Conservation (phyloP, 2,113 vertebrate species). For the Poeciliopsis occidentalis region DNA sequence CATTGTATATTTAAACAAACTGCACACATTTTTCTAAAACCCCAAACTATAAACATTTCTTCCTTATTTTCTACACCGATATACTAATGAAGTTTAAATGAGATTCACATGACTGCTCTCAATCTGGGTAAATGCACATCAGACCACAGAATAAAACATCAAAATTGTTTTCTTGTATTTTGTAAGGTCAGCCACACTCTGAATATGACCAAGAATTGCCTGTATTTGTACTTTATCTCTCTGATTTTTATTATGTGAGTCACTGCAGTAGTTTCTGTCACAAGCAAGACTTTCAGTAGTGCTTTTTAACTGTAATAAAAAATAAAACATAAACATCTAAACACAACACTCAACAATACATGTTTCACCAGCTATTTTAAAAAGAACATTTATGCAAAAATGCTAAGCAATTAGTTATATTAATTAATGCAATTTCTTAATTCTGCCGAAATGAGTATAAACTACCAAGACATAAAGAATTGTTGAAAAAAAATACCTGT, state of each 20-base stretch:
- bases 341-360: too few species aligned
- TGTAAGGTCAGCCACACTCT: background rate
- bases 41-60: background rate
- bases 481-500: too few species aligned
- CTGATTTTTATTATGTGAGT: background rate
- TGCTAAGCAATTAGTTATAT: too few species aligned
- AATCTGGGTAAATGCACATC: background rate
- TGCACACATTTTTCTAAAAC: background rate
- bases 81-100: background rate
- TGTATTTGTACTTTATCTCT: background rate
- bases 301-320: background rate
- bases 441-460: too few species aligned
- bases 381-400: too few species aligned
- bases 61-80: background rate
- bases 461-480: too few species aligned
- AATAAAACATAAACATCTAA: too few species aligned
- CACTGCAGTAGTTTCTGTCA: background rate
- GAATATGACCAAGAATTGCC: background rate
- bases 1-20: too few species aligned
- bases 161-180: background rate
- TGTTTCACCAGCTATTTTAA: too few species aligned
- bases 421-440: too few species aligned
- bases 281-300: background rate
- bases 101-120: background rate
- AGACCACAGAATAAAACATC: background rate